Base-by-base conservation (phyloP, 2,888 invertebrate species). In the Monochamus alternatus region DNA sequence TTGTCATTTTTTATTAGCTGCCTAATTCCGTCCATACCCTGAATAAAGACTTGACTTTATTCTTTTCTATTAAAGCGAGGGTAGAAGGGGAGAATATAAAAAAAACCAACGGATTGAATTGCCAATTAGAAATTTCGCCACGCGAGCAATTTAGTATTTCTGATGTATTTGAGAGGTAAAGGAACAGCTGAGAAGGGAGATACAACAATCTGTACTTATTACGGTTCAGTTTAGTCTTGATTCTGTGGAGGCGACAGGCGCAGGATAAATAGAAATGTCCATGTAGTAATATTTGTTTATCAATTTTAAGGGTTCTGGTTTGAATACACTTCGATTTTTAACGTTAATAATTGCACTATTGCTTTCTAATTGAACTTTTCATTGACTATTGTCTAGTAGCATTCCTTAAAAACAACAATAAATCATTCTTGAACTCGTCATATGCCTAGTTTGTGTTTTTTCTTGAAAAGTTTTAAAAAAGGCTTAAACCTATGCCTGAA, bases 151-250 rank as follows among this genome's bases (percentile, higher is more conserved):
- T 63, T 71, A 52, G 63, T 71, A 63, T 71, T 51, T 32, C 38
- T 51, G 60, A 30, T 71, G 60, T 62, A 71, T 71, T 52, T 63
- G 52, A 43, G 32, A 71, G 31, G 63, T 71, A 71, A 75, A 67
- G 62, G 44, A 71, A 71, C 71, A 55, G 71, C 67, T 60, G 44
- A 30, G 60, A 38, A 5, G 58, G 43, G 60, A 22, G 22, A 67
- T 68, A 62, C 73, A 71, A 67, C 71, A 71, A 75, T 60, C 65
- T 62, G 47, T 60, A 75, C 75, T 71, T 75, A 71, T 60, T 66
- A 70, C 31, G 65, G 59, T 70, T 66, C 59, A 58, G 59, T 66
- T 14, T 22, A 31, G 65, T 32, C 3, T 59, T 22, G n/a, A 43
- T 67, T 30, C 44, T n/a, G 55, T 63, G 71, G 69, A 66, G 44